Conservation (phyloP, 2,888 invertebrate genomes). For the Sinelater perroti region DNA sequence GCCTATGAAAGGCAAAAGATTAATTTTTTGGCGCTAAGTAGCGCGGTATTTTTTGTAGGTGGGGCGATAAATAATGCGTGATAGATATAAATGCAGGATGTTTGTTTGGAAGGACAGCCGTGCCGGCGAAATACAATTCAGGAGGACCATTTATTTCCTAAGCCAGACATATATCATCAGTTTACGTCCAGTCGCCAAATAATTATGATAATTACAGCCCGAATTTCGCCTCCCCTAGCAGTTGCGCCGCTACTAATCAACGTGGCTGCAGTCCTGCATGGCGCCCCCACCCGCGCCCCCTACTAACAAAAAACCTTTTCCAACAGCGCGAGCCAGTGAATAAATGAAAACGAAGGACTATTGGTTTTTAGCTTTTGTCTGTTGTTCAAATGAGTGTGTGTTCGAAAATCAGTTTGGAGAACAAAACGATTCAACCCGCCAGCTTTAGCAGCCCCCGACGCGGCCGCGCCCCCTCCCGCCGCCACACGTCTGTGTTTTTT, state of each 20-base stretch:
- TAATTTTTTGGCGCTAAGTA: no score
- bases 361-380: slow-evolving; percentile 63
- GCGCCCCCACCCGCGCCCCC: slow-evolving; percentile 46
- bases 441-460: slow-evolving; percentile 44
- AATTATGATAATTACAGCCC: slow-evolving; percentile 58
- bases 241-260: slow-evolving; percentile 52
- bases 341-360: slow-evolving; percentile 64
- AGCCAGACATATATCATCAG: slow-evolving; percentile 34
- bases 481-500: slow-evolving; percentile 58
- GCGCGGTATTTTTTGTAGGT: background rate
- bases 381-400: slow-evolving; percentile 57
- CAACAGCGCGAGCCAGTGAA: slow-evolving; percentile 61
- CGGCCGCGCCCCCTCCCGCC: slow-evolving; percentile 29
- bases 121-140: slow-evolving; percentile 16
- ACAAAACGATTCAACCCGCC: slow-evolving; percentile 57
- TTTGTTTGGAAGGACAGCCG: slow-evolving; percentile 9
- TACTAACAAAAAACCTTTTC: slow-evolving; percentile 61
- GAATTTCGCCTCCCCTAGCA: slow-evolving; percentile 37
- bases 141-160: slow-evolving; percentile 31
- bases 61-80: slow-evolving; percentile 1
- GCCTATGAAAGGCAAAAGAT: no score
- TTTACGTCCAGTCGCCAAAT: slow-evolving; percentile 45
- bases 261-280: slow-evolving; percentile 39
- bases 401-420: slow-evolving; percentile 62
- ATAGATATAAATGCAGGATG: slow-evolving; percentile 11